Base-by-base conservation (phyloP, 2,113 vertebrate species). In the Seriola rivoliana region DNA sequence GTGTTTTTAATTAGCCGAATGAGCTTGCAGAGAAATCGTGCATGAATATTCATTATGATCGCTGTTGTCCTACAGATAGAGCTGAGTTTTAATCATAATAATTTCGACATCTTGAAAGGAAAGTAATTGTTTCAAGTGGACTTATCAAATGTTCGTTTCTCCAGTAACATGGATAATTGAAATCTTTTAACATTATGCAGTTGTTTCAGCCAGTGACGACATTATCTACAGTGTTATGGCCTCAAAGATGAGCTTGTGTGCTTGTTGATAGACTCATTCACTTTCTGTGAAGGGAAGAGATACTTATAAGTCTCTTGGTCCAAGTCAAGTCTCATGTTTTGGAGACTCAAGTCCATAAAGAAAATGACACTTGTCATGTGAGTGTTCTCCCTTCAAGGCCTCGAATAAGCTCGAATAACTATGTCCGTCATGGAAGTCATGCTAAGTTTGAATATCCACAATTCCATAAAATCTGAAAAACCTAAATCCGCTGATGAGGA, bases 1-100 rank as follows among this genome's bases (percentile, higher is more conserved):
- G 59, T 66, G 50, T 59, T 82, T 89, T 88, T 91, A 87, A 88
- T 88, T 66, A 80, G 58, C 79, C 66, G 42, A 65, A 85, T 81
- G 66, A 52, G 38, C 67, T 83, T 32, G 50, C 62, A 66, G 66
- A 64, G 73, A 84, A 78, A 59, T 58, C 1, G 23, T 77, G 42
- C 81, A 84, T 85, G 60, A 87, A 89, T 84, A 89, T 84, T 86
- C 38, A 86, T 81, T 54, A 65, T 42, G 48, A 78, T 70, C 16
- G n/a, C 57, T 78, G 85, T 69, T 81, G 34, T 85, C 21, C 34
- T 29, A 25, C 71, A 75, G 78, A 85, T 14, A 52, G 64, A 66
- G 57, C 34, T 6, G 21, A 62, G 19, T 66, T 82, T 86, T 71
- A 75, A 87, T 77, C 69, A 64, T 77, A n/a, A 58, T 52, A 59